Percentiles rank a stretch among this genome's conserved stretches.
Evolutionary conservation across 2,113 vertebrate species (phyloP).

Genomic region (Phalacrocorax brasilianus): DNA sequence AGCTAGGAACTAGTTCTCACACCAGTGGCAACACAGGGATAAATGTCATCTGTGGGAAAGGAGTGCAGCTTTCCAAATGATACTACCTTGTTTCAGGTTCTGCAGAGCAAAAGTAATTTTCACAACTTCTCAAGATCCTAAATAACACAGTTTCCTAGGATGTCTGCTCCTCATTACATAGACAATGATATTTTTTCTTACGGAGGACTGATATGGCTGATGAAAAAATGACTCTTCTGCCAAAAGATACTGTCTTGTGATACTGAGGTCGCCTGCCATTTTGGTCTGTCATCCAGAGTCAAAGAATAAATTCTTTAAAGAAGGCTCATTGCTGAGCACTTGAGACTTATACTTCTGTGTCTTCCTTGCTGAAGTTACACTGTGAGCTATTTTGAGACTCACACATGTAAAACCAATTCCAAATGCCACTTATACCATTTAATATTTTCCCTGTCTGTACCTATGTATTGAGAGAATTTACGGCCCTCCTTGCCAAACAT

Average conservation of each 20-base stretch:
- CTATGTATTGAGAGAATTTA: not conserved
- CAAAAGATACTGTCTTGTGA: not conserved
- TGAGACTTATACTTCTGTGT: no score
- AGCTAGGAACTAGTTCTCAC: not conserved
- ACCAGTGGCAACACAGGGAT: accelerated
- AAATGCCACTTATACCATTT: not conserved
- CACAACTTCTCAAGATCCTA: not conserved
- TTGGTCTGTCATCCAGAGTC: not conserved
- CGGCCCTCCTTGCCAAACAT: not conserved
- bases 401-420: not conserved
- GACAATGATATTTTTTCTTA: not conserved
- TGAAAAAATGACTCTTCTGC: not conserved
- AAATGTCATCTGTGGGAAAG: not conserved
- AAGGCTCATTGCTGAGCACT: not conserved
- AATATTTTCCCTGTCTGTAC: not conserved
- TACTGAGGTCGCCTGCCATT: not conserved
- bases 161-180: not conserved
- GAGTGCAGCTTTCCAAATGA: not conserved
- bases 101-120: not conserved
- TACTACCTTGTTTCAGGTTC: not conserved
- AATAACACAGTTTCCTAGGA: not conserved
- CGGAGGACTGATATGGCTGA: not conserved
- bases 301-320: not conserved
- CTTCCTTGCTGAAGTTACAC: not conserved
- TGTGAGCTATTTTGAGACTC: not conserved